phyloP scores from a whole-genome alignment of 2,888 invertebrate genomes.

The Nephrotoma guestfalica region DNA sequence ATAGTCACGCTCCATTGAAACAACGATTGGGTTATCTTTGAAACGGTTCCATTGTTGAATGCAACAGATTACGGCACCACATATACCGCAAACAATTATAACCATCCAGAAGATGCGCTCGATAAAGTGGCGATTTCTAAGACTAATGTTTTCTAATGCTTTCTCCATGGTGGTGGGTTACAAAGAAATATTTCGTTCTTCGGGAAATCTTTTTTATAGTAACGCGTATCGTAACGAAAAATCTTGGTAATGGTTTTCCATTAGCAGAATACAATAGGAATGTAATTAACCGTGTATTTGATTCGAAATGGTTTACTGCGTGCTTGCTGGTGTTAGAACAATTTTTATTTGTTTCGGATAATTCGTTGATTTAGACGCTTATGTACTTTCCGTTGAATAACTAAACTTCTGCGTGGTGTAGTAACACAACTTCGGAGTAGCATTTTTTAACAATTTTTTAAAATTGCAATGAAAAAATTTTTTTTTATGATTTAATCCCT shows the following conservation, averaged over 20 bases:
- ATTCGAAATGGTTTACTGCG: no score
- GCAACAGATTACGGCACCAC: slow-evolving; percentile 18
- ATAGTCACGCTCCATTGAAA: slow-evolving; percentile 28
- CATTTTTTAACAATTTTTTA: no score
- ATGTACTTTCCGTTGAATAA: no score
- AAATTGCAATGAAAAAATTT: no score
- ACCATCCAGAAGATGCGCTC: background rate
- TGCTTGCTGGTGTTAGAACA: no score
- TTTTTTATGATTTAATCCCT: no score
- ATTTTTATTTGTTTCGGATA: no score
- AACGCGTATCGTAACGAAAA: background rate
- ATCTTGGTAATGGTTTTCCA: background rate
- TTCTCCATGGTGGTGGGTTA: background rate
- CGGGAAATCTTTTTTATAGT: background rate
- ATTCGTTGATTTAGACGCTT: no score
- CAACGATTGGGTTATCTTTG: slow-evolving; percentile 24
- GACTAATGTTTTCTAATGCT: background rate
- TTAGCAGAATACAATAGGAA: background rate
- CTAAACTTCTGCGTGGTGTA: no score
- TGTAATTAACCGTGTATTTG: background rate
- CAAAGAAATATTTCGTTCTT: background rate
- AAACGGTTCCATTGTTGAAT: slow-evolving; percentile 22
- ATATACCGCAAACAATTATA: slow-evolving; percentile 15
- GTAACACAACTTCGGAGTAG: no score
- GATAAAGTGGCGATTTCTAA: background rate